Conservation (phyloP, 1,140 invertebrate genomes). For the Plutomurus gul region DNA sequence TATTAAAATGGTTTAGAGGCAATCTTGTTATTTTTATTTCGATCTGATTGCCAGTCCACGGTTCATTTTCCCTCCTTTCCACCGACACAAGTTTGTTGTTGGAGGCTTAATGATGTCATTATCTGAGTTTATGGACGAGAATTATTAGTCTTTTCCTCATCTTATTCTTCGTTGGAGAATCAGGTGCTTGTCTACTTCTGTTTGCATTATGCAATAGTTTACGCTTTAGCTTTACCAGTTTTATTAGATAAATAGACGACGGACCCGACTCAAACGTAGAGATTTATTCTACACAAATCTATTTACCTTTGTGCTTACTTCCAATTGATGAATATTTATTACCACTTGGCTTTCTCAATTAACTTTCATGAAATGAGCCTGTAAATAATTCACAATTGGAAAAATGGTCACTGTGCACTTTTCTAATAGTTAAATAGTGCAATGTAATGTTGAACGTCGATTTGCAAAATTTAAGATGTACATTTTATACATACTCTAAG, state of each 20-base stretch:
- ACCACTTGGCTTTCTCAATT: no score
- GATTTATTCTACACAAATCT: neutral
- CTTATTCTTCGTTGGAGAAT: neutral
- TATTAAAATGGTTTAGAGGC: constrained; percentile 17
- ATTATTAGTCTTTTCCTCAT: constrained; percentile 18
- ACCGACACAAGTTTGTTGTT: constrained; percentile 23
- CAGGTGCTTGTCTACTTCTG: neutral
- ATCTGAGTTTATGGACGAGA: neutral
- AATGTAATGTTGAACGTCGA: no score
- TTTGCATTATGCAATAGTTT: neutral
- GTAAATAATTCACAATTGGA: neutral
- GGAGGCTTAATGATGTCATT: constrained; percentile 8
- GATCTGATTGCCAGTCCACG: no score
- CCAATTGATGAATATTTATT: neutral
- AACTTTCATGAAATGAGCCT: no score
- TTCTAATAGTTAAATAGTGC: neutral
- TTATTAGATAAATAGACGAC: no score
- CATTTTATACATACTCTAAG: no score
- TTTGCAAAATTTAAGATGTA: no score
- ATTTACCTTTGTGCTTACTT: neutral
- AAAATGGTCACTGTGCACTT: neutral
- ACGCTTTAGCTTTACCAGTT: no score
- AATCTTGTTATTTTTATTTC: neutral
- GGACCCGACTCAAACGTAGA: no score
- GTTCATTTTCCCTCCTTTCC: no score